Percentiles rank a stretch among this genome's conserved stretches.
Conservation (phyloP, 2,888 invertebrate species). For the Danaus chrysippus region DNA sequence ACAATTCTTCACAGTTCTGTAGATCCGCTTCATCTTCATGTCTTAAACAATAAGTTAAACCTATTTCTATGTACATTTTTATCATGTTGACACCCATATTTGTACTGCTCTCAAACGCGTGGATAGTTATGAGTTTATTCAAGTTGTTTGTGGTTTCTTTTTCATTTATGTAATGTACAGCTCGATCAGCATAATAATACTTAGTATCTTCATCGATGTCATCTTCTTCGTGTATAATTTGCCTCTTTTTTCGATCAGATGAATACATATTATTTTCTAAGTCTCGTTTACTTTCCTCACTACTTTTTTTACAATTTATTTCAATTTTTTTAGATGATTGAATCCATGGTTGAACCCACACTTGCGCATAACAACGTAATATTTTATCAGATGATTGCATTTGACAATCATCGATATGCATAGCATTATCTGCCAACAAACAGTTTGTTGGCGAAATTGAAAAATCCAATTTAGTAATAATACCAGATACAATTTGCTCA, state of each 20-base stretch:
- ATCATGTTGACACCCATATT: constrained; percentile 51
- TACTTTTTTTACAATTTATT: constrained; percentile 32
- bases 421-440: constrained; percentile 26
- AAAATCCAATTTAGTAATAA: constrained; percentile 51
- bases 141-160: constrained; percentile 49
- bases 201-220: constrained; percentile 55
- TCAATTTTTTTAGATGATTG: constrained; percentile 31
- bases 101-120: constrained; percentile 44
- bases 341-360: constrained; percentile 33
- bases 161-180: constrained; percentile 49
- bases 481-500: constrained; percentile 75
- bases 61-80: constrained; percentile 60
- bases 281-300: constrained; percentile 17
- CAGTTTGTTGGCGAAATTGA: constrained; percentile 26
- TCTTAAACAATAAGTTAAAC: constrained; percentile 55
- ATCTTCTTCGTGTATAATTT: constrained; percentile 44
- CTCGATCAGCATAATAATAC: constrained; percentile 56
- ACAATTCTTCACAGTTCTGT: constrained; percentile 55
- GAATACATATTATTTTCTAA: constrained; percentile 17
- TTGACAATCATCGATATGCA: constrained; percentile 35
- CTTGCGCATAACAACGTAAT: constrained; percentile 37
- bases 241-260: constrained; percentile 39
- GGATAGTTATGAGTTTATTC: constrained; percentile 54
- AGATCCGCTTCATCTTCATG: constrained; percentile 42
- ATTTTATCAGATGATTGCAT: constrained; percentile 31